Conservation (phyloP, 2,888 invertebrate species). For the Eupithecia centaureata region DNA sequence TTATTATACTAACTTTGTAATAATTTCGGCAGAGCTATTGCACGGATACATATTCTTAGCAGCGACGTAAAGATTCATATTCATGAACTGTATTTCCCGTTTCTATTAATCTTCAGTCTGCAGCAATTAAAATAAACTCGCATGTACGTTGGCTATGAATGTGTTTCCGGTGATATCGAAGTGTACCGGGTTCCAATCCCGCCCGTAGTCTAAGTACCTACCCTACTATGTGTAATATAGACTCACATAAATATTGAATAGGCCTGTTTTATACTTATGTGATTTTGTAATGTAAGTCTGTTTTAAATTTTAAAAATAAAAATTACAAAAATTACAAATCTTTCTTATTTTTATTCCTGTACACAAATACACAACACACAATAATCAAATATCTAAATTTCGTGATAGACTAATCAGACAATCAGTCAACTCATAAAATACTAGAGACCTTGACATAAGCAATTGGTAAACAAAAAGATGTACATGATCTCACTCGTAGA, state of each 20-base stretch:
- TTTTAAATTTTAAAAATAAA: conserved; percentile 80
- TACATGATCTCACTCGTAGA: conserved; percentile 9
- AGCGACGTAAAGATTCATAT: conserved; percentile 25
- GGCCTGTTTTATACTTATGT: conserved; percentile 83
- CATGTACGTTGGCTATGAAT: conserved; percentile 57
- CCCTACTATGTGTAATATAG: conserved; percentile 83
- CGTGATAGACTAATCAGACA: too few species aligned
- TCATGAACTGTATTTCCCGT: conserved; percentile 31
- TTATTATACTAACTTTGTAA: conserved; percentile 48
- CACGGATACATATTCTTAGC: conserved; percentile 71
- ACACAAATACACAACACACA: too few species aligned
- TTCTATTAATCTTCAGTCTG: conserved; percentile 26
- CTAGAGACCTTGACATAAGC: background rate
- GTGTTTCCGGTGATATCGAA: conserved; percentile 75
- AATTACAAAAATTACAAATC: conserved; percentile 58
- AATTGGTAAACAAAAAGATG: conserved; percentile 2
- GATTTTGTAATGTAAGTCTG: conserved; percentile 84
- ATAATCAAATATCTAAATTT: too few species aligned
- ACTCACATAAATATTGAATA: conserved; percentile 84
- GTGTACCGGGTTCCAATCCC: conserved; percentile 84
- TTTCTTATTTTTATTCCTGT: conserved; percentile 1
- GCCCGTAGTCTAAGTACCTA: conserved; percentile 83
- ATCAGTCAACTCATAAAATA: too few species aligned
- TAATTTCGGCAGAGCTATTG: conserved; percentile 69
- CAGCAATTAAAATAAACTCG: conserved; percentile 12